Evolutionary conservation across 2,888 invertebrate species (phyloP), one percentile per base, ranked within the genome.

Genomic region (Lepidochitona cinerea): DNA sequence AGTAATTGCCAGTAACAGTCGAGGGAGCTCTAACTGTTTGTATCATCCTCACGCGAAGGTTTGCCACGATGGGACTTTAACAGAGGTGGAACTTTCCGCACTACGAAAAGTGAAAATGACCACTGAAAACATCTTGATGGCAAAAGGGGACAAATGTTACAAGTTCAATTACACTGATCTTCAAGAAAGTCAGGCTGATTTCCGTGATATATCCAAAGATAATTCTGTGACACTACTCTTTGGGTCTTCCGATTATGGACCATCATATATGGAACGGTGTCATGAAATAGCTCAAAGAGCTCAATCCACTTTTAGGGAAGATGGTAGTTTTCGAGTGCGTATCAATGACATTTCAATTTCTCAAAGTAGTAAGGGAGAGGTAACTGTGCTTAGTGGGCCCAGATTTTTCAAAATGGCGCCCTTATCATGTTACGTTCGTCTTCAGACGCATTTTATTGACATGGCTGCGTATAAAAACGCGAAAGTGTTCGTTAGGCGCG

Each of bases 41-140:
- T 86, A 89, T 68, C 91, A 91, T 75, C 86, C 87, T 0, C 86
- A 86, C 2, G 90, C 88, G 2, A 89, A 89, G 75, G 85, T 91
- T 70, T 85, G 84, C 69, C 91, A 91, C 75, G 84, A 87, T n/a
- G 85, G 85, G n/a, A 89, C 89, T 7, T 86, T 83, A 26, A 88
- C 89, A 9, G 89, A 90, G 74, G 85, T 87, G 29, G 87, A 88
- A 49, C 82, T 91, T 29, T 86, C 85, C 78, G 75, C 80, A 71
- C 84, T 81, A 32, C 77, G 87, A 23, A 74, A 83, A 35, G 88
- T 83, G 0, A 80, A 79, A 32, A 84, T 89, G 84, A 81, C 82
- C 36, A 83, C 85, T 4, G 83, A 84, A 26, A 71, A 78, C 23
- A 83, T 87, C 26, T 74, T 81, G 14, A 87, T 89, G 82, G 81